These are phyloP conservation scores for Fragum whitleyi DNA, from an alignment of 2,888 invertebrate species.

Conservation along the genomic window DNA sequence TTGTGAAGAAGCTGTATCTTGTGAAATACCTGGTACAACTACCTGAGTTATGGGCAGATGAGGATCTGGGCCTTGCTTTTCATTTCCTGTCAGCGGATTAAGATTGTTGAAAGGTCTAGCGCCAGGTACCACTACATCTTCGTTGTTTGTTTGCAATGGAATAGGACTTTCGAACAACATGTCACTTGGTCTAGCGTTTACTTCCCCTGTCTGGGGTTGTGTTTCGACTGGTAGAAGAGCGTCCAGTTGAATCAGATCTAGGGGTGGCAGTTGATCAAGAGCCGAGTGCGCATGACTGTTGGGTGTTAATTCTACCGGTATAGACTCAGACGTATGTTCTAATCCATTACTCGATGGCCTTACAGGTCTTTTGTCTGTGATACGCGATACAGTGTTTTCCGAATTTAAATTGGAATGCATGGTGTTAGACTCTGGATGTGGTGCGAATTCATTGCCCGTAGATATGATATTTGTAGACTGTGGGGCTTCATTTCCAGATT, in stretches of 20 bases:
- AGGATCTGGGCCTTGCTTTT: neutral
- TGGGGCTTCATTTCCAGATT: too few species aligned
- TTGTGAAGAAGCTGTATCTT: too few species aligned
- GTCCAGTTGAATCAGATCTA: neutral
- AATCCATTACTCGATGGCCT: too few species aligned
- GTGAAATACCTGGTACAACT: too few species aligned
- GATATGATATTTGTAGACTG: too few species aligned
- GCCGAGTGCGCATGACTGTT: neutral
- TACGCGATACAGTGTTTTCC: too few species aligned
- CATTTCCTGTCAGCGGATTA: constrained; percentile 2
- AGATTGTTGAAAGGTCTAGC: neutral
- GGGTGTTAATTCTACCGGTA: neutral
- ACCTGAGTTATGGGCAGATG: too few species aligned
- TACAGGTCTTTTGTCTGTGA: too few species aligned
- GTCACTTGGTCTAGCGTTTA: neutral
- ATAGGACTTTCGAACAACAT: neutral
- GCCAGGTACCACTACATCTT: neutral
- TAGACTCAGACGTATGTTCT: neutral
- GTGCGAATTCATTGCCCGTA: too few species aligned
- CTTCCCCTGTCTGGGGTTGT: neutral
- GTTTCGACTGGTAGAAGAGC: neutral
- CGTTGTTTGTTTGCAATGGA: neutral
- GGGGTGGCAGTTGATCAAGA: neutral
- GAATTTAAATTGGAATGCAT: too few species aligned
- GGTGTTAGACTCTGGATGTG: too few species aligned